A percentile compares a stretch with the other conserved stretches of the same genome.
Evolutionary conservation across 2,113 vertebrate species (phyloP).

Genomic region (Myotis brandtii): DNA sequence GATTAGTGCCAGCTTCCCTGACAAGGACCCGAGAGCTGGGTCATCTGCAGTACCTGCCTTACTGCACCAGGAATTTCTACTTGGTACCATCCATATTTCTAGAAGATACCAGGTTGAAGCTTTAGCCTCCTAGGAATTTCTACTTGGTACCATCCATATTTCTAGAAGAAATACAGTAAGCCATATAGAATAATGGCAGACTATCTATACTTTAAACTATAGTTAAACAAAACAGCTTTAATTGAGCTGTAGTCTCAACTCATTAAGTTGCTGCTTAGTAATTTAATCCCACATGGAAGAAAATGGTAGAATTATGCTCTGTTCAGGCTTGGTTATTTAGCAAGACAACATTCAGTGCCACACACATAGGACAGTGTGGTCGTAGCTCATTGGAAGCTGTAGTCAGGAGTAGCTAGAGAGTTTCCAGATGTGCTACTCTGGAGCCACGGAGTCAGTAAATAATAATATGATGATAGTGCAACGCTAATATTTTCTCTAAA

Average conservation of each 20-base stretch:
- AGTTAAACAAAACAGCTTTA: background rate
- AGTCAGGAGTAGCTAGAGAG: background rate
- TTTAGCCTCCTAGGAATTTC: background rate
- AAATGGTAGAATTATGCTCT: background rate
- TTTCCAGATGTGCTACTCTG: slow-evolving; percentile 42
- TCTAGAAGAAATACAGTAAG: background rate
- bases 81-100: background rate
- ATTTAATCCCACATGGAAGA: background rate
- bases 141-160: background rate
- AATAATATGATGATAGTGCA: slow-evolving; percentile 43
- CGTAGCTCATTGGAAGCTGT: background rate
- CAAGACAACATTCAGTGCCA: background rate
- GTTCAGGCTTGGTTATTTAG: background rate
- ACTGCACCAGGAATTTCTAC: background rate
- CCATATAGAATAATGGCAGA: background rate
- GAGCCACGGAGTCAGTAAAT: slow-evolving; percentile 32
- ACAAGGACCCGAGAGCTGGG: background rate
- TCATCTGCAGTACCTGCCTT: background rate
- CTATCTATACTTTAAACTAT: background rate
- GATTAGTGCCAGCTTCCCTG: no score
- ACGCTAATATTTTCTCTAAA: background rate
- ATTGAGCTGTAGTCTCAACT: background rate
- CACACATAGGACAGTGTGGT: background rate
- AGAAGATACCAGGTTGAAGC: background rate
- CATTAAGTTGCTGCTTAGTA: background rate